Conservation (phyloP, 1,140 invertebrate species). For the Bombus affinis region DNA sequence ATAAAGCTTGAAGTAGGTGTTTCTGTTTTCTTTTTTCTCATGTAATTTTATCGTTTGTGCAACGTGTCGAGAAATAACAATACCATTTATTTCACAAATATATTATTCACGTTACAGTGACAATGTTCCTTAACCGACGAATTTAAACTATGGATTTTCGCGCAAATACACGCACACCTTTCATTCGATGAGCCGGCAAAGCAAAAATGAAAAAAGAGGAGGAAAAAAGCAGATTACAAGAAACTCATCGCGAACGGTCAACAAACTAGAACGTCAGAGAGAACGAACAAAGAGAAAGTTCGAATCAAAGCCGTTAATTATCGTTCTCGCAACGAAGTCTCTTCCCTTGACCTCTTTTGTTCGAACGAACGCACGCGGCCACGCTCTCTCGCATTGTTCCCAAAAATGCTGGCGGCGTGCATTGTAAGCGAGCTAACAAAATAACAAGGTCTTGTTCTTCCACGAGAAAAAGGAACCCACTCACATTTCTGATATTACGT, state of each 20-base stretch:
- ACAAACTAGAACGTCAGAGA: constrained; percentile 6
- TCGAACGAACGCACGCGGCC: constrained; percentile 11
- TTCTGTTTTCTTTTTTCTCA: neutral
- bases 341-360: constrained; percentile 30
- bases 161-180: neutral
- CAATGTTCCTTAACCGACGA: no score
- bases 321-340: constrained; percentile 25
- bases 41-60: no score
- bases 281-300: constrained; percentile 23
- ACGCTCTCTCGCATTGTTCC: constrained; percentile 27
- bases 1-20: neutral
- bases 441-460: constrained; percentile 15
- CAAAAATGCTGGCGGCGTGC: constrained; percentile 25
- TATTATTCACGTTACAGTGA: no score
- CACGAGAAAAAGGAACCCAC: neutral
- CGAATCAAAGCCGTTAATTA: constrained; percentile 39
- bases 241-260: constrained; percentile 4
- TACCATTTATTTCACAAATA: no score
- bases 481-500: neutral
- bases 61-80: no score
- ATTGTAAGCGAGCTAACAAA: constrained; percentile 27
- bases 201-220: no score
- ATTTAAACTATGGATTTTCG: neutral
- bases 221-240: neutral
- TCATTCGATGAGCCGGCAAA: no score